Evolutionary conservation across 2,888 invertebrate genomes (phyloP), one percentile per base, ranked within the genome.

Genomic region (Pterostichus niger): DNA sequence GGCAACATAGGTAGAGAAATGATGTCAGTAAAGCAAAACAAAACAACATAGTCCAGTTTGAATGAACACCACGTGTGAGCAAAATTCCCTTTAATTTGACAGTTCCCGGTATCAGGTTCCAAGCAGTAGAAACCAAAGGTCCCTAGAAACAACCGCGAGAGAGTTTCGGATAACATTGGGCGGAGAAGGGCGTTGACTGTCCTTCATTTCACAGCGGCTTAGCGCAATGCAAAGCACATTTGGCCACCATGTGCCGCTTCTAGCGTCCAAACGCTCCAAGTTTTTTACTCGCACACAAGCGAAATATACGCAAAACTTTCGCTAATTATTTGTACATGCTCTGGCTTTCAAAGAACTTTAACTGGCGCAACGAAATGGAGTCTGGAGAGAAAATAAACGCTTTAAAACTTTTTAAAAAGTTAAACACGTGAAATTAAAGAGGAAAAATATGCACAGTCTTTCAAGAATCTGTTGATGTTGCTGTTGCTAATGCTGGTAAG

Each of bases 241-340:
- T 64, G 64, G 64, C n/a, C 64, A 35, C 64, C 64, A 64, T 64
- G 64, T 64, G 64, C 64, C 35, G 31, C 31, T 59, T 59, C 17
- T 40, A 40, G 9, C 40, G 11, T 10, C 35, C 64, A 59, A 59
- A 59, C 31, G 31, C 59, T 59, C 64, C 49, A 64, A 64, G 64
- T 64, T 64, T 64, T 64, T 64, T 64, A 64, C 64, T 31, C 7
- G 40, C 40, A 40, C 40, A 40, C 40, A 40, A 40, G 54, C 10
- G 31, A 59, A 59, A 59, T 59, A 59, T 68, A 76, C 52, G 76
- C 49, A 52, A 81, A 81, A 81, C 52, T 81, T 81, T 73, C 56
- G 17, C 81, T 81, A 81, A 81, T 81, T 81, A 81, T 81, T 81
- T 81, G 71, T 81, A 81, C 81, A 71, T 81, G 81, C 56, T 68